phyloP scores from a whole-genome alignment of 2,113 vertebrate species.

The Xiphophorus maculatus region DNA sequence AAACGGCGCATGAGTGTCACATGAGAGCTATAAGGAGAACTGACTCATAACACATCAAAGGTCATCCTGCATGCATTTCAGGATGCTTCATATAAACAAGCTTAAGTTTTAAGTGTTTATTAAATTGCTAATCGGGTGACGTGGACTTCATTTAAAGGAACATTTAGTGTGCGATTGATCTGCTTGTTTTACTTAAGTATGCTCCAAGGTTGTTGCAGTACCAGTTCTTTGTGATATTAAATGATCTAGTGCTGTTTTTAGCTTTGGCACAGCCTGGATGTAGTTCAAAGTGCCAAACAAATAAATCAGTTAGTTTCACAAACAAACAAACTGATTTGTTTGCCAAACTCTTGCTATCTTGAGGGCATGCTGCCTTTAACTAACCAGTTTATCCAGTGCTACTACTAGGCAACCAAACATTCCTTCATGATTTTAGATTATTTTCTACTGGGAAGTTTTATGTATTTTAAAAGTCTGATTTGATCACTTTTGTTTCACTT shows the following conservation, averaged over 20 bases:
- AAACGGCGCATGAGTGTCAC: constrained; percentile 13
- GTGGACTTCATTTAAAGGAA: too few species aligned
- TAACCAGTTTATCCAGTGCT: background rate
- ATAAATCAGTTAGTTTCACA: too few species aligned
- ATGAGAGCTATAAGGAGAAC: constrained; percentile 16
- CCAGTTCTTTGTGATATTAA: too few species aligned
- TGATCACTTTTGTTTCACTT: background rate
- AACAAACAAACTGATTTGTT: too few species aligned
- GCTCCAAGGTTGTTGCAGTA: too few species aligned
- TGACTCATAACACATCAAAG: constrained; percentile 16
- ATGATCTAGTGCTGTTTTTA: too few species aligned
- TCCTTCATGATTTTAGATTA: background rate
- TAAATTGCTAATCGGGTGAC: too few species aligned
- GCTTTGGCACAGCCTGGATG: too few species aligned
- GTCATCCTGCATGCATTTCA: constrained; percentile 1
- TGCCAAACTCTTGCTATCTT: too few species aligned
- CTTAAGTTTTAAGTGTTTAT: background rate
- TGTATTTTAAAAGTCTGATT: background rate
- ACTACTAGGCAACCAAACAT: background rate
- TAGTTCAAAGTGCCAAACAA: too few species aligned
- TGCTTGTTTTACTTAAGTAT: too few species aligned
- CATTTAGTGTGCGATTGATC: too few species aligned
- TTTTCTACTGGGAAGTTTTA: background rate
- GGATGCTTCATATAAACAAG: background rate
- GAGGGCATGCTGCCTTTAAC: background rate